Evolutionary conservation across 2,888 invertebrate genomes (phyloP).

Genomic region (Cryptophagus acutangulus): DNA sequence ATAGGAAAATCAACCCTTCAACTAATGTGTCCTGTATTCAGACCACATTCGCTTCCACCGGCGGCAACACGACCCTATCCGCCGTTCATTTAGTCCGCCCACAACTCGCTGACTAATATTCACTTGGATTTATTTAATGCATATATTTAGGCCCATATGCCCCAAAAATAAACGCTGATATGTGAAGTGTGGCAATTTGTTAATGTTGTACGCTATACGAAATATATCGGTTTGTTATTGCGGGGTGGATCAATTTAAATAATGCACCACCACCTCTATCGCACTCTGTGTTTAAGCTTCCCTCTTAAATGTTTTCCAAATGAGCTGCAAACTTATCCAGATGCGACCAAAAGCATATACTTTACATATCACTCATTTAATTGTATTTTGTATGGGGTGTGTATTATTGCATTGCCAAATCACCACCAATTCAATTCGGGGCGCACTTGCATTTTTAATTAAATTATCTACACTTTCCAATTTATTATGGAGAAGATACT

Average conservation of each 20-base stretch:
- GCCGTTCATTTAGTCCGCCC: constrained; percentile 10
- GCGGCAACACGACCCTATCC: background rate
- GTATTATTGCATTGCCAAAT: no score
- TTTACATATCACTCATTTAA: no score
- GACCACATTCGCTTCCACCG: constrained; percentile 3
- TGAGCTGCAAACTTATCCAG: background rate
- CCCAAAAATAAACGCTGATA: constrained; percentile 14
- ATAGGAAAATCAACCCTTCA: constrained; percentile 8
- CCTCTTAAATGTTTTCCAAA: background rate
- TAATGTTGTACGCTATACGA: constrained; percentile 17
- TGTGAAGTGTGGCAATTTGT: constrained; percentile 16
- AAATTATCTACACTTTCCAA: no score
- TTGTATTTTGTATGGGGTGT: no score
- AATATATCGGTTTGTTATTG: constrained; percentile 8
- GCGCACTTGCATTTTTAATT: no score
- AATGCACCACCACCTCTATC: background rate
- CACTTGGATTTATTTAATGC: constrained; percentile 18
- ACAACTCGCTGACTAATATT: constrained; percentile 16
- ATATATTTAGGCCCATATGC: constrained; percentile 22
- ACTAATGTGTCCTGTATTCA: constrained; percentile 11
- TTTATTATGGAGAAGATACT: no score
- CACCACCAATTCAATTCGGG: no score
- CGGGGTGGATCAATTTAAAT: constrained; percentile 1
- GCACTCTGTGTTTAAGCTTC: no score
- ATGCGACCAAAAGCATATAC: no score